phyloP scores from a whole-genome alignment of 2,797 vertebrate species.

The Poecile montanus region DNA sequence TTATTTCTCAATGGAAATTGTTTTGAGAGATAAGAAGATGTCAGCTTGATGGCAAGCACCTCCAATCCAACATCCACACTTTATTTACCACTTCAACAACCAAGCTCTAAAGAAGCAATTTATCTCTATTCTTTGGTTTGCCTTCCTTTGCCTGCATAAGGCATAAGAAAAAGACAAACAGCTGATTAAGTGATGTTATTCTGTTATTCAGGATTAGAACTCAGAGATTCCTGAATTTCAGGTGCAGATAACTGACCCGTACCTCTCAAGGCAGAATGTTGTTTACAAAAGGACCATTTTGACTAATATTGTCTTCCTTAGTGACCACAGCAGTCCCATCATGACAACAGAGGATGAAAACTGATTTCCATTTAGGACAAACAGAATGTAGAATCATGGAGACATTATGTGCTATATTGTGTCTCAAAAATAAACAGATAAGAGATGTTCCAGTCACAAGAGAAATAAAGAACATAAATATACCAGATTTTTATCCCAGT shows the following conservation, averaged over 20 bases:
- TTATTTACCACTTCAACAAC: neutral
- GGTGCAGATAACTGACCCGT: neutral
- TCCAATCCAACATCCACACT: neutral
- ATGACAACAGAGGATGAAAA: neutral
- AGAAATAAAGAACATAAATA: neutral
- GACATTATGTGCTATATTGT: neutral
- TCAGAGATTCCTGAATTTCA: neutral
- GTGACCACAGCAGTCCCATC: accelerated
- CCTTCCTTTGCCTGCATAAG: neutral
- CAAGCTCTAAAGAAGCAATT: neutral
- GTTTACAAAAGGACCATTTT: neutral
- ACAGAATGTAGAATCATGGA: neutral
- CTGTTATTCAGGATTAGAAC: neutral
- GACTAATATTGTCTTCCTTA: neutral
- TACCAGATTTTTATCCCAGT: neutral
- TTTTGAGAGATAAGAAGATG: neutral
- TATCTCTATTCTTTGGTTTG: neutral
- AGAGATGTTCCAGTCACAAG: neutral
- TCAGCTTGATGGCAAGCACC: neutral
- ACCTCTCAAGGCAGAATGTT: neutral
- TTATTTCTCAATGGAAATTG: neutral
- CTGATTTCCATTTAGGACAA: neutral
- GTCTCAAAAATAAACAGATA: neutral
- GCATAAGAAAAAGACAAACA: neutral
- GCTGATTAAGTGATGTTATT: neutral